Evolutionary conservation across 2,797 vertebrate species (phyloP), one percentile per base, ranked within the genome.

Genomic region (Enteromius fasciolatus): DNA sequence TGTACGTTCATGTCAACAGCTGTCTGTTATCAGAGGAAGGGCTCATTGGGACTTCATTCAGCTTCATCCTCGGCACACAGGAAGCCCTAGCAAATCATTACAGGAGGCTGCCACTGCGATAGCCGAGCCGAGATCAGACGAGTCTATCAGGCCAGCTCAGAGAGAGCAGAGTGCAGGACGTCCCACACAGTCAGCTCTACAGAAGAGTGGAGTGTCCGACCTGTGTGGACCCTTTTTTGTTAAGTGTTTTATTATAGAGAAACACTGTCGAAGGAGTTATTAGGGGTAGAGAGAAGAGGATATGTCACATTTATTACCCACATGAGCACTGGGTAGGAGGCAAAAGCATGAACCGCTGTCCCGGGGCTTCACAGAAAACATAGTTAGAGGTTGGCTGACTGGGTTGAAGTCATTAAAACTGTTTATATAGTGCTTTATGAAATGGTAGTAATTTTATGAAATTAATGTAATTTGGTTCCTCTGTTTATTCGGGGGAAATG

Each of bases 41-140:
- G 76, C 50, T 54, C 41, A 28, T 23, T 57, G 39, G 74, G 77
- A 76, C 76, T 79, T 82, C 69, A 46, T 72, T 67, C 31, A 11
- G 36, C 39, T 78, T 12, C 10, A 46, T 44, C 52, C 67, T 82
- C 67, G 41, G 57, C 76, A 57, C 74, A 85, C 78, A 89, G 89
- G 89, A 90, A 90, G 87, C 83, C 81, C 85, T 87, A 86, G 89
- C 85, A 86, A 89, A 83, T 88, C 64, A 88, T 88, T 86, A 87
- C 57, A 80, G 79, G 33, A 79, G 25, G 63, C 57, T 69, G 83
- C 50, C 39, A 69, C 17, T 6, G 81, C 67, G 81, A 90, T 87
- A 83, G 77, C 7, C 31, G n/a, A n/a, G n/a, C n/a, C n/a, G n/a
- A n/a, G n/a, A 90, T 88, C 81, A 78, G 81, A 39, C 33, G 72